Conservation (phyloP, 2,888 invertebrate species). For the Oscheius sp. region DNA sequence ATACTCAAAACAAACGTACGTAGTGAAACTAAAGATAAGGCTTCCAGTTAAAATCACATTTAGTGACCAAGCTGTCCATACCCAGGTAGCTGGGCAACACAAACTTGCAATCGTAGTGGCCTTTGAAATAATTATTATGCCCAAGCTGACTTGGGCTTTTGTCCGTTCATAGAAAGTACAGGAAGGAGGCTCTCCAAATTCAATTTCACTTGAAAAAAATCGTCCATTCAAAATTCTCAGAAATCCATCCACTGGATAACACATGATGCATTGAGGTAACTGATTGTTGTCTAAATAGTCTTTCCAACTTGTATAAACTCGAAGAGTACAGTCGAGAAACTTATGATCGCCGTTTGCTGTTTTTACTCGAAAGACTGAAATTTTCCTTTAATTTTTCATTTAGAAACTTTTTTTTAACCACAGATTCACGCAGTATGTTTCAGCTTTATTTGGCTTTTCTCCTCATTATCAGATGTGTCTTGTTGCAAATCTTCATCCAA, state of each 20-base stretch:
- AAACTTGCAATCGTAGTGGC: background rate
- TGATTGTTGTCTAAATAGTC: background rate
- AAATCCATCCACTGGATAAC: constrained; percentile 14
- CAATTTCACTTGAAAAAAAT: background rate
- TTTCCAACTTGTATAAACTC: background rate
- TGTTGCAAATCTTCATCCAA: constrained; percentile 1
- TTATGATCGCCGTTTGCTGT: background rate
- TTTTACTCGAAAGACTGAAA: constrained; percentile 19
- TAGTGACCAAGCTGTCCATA: background rate
- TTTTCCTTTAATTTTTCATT: background rate
- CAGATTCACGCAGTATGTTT: background rate
- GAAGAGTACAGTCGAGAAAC: background rate
- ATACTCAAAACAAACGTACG: background rate
- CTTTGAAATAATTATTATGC: background rate
- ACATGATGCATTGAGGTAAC: constrained; percentile 6
- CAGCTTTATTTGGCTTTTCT: too few species aligned
- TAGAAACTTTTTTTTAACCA: background rate
- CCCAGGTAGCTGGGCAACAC: constrained; percentile 1
- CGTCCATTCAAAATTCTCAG: background rate
- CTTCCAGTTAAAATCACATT: too few species aligned
- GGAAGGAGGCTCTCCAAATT: constrained; percentile 13
- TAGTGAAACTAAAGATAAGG: background rate
- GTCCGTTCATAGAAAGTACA: background rate
- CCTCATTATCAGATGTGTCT: background rate
- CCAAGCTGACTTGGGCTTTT: background rate